Evolutionary conservation across 2,797 vertebrate genomes (phyloP).

Genomic region (Tamandua tetradactyla): DNA sequence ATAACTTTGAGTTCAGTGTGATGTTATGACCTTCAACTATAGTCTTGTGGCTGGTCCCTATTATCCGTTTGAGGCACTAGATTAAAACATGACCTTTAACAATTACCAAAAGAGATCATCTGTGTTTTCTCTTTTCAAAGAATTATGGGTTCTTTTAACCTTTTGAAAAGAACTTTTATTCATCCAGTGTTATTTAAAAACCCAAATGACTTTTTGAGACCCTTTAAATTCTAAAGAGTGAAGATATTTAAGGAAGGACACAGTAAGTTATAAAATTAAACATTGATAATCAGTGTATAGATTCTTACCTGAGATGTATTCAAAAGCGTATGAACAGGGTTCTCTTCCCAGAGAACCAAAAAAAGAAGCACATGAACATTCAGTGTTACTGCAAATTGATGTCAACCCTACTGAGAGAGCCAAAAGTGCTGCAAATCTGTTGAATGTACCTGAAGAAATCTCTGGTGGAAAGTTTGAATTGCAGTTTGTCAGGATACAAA

Average conservation of each 20-base stretch:
- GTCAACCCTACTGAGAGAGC: constrained; percentile 41
- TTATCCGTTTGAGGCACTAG: constrained; percentile 70
- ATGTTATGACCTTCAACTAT: constrained; percentile 65
- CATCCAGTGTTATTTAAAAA: constrained; percentile 70
- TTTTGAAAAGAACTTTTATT: constrained; percentile 71
- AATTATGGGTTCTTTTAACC: constrained; percentile 73
- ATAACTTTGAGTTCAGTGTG: constrained; percentile 50
- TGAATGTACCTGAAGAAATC: constrained; percentile 6
- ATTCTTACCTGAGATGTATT: constrained; percentile 51
- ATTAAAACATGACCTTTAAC: constrained; percentile 72
- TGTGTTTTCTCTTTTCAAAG: constrained; percentile 74
- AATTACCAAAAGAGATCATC: constrained; percentile 74
- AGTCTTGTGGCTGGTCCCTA: constrained; percentile 23
- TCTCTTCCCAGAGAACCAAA: too few relatives aligned
- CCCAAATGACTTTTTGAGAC: constrained; percentile 62
- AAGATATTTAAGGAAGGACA: constrained; percentile 70
- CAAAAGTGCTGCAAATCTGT: constrained; percentile 12
- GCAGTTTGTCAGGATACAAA: neutral
- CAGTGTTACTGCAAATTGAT: neutral
- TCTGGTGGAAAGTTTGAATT: neutral
- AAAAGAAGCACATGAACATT: too few relatives aligned
- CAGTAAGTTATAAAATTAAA: constrained; percentile 63
- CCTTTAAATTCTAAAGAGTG: constrained; percentile 66
- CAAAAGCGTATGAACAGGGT: too few relatives aligned
- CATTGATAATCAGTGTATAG: constrained; percentile 21